Conservation (phyloP, 2,888 invertebrate species). For the Bellardia bayeri region DNA sequence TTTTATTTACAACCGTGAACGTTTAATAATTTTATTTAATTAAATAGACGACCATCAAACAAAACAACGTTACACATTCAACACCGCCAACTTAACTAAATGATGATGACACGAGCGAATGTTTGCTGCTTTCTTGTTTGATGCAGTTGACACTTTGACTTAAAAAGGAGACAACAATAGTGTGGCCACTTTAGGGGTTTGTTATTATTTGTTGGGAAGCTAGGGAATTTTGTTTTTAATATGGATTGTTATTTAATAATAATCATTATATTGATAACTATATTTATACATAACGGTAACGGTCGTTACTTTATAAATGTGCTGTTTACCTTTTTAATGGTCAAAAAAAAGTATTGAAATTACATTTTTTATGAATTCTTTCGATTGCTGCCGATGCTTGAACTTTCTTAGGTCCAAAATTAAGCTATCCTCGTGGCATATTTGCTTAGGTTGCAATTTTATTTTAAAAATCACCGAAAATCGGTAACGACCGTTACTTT, state of each 20-base stretch:
- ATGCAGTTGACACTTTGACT: slow-evolving; percentile 24
- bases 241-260: not conserved
- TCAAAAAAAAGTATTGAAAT: too few species aligned
- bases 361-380: too few species aligned
- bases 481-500: too few species aligned
- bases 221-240: not conserved
- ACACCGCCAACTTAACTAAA: slow-evolving; percentile 14
- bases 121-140: not conserved
- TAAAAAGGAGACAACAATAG: slow-evolving; percentile 3
- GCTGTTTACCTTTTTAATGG: too few species aligned
- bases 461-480: too few species aligned
- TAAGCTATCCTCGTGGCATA: too few species aligned
- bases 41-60: not conserved
- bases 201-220: not conserved
- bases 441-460: too few species aligned
- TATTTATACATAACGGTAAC: too few species aligned
- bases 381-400: too few species aligned
- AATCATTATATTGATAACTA: too few species aligned
- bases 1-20: slow-evolving; percentile 24
- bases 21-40: slow-evolving; percentile 24
- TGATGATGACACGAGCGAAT: not conserved
- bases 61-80: not conserved
- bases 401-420: too few species aligned
- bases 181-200: not conserved
- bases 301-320: too few species aligned